Percentiles rank a stretch among this genome's conserved stretches.
Conservation (phyloP, 2,113 vertebrate genomes). For the Trichechus manatus region DNA sequence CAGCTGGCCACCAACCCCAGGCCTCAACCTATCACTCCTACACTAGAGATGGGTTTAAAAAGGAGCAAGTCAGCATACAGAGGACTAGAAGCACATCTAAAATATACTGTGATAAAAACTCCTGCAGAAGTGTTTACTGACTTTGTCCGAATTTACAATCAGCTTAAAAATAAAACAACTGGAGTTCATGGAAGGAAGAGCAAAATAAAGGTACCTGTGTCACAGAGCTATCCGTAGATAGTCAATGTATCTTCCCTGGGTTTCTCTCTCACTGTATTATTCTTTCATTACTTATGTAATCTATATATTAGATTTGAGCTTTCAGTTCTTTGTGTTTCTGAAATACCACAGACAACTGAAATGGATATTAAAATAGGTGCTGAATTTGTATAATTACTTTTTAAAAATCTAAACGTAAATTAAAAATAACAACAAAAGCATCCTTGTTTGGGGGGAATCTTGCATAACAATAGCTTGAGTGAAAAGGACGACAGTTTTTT, state of each 20-base stretch:
- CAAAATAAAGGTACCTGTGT: too few relatives aligned
- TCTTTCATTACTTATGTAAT: background rate
- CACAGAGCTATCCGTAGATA: too few relatives aligned
- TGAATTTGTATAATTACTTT: background rate
- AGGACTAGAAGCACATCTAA: background rate
- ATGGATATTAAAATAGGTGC: background rate
- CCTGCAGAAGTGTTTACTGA: background rate
- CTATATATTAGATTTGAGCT: background rate
- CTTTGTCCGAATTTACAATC: background rate
- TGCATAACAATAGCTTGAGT: background rate
- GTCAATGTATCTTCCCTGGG: background rate
- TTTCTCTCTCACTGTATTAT: background rate
- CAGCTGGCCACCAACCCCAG: background rate
- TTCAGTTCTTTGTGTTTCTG: constrained; percentile 39
- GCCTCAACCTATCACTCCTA: background rate
- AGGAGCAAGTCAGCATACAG: background rate
- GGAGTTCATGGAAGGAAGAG: background rate
- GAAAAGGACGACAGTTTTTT: background rate
- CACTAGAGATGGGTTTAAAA: background rate
- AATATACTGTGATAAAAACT: background rate
- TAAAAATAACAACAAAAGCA: constrained; percentile 19
- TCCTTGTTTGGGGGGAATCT: background rate
- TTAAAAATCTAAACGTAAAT: background rate
- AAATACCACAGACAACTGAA: background rate
- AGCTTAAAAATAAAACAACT: background rate